These are phyloP conservation scores for Chitala chitala DNA, from an alignment of 2,113 vertebrate genomes.

Conservation along the genomic window DNA sequence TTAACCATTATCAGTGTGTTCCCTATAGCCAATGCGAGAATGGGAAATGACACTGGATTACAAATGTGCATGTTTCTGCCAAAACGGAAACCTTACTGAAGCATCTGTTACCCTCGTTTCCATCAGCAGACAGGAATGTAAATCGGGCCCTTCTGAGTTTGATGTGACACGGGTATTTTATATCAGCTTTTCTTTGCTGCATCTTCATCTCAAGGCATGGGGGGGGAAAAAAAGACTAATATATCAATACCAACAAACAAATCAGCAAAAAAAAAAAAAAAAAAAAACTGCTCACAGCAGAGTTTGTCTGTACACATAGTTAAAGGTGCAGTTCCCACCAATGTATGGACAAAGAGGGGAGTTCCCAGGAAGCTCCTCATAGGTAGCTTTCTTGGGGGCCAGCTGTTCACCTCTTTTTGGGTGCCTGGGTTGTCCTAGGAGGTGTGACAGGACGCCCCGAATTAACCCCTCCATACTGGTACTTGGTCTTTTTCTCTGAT, in stretches of 20 bases:
- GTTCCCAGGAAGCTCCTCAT: slow-evolving; percentile 21
- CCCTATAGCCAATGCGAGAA: not conserved
- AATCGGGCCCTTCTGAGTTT: not conserved
- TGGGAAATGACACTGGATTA: not conserved
- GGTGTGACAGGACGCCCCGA: slow-evolving; percentile 86
- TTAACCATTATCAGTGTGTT: too few species aligned
- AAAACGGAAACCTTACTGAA: not conserved
- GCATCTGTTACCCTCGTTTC: slow-evolving; percentile 24
- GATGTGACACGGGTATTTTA: too few species aligned
- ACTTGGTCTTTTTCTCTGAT: slow-evolving; percentile 93
- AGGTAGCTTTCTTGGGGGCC: slow-evolving; percentile 21
- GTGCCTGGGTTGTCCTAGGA: slow-evolving; percentile 84
- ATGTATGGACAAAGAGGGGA: slow-evolving; percentile 30
- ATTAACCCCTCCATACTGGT: slow-evolving; percentile 89
- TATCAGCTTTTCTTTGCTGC: too few species aligned
- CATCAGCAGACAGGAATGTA: slow-evolving; percentile 28
- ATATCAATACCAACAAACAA: slow-evolving; percentile 49
- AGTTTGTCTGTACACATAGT: slow-evolving; percentile 38
- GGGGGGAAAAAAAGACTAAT: slow-evolving; percentile 37
- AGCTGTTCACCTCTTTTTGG: slow-evolving; percentile 89
- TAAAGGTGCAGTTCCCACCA: slow-evolving; percentile 12
- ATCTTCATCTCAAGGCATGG: slow-evolving; percentile 36
- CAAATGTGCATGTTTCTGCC: not conserved
- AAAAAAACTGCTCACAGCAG: slow-evolving; percentile 34
- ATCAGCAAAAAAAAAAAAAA: slow-evolving; percentile 32